phyloP scores from a whole-genome alignment of 2,888 invertebrate genomes.

The Merodon equestris region DNA sequence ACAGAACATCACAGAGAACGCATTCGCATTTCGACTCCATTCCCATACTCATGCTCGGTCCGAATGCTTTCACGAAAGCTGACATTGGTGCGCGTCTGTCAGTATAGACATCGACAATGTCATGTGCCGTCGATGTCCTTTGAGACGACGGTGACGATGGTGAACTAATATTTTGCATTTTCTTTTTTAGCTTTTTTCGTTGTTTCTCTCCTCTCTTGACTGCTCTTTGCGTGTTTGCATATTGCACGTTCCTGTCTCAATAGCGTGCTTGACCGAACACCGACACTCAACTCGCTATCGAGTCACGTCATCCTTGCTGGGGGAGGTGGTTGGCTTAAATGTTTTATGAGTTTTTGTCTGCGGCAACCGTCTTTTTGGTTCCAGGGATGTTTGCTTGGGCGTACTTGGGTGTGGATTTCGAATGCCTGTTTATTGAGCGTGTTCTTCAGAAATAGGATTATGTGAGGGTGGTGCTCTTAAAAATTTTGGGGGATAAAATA shows the following conservation, averaged over 20 bases:
- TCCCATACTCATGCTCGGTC: too few species aligned
- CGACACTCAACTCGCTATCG: background rate
- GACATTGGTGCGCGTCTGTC: conserved; percentile 4
- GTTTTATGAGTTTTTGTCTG: conserved; percentile 41
- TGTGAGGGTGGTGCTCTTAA: too few species aligned
- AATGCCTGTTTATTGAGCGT: too few species aligned
- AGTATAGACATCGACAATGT: conserved; percentile 4
- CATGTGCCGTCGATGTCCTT: background rate
- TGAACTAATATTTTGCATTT: conserved; percentile 29
- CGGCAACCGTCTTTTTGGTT: background rate
- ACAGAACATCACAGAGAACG: conserved; percentile 32
- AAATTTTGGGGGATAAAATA: too few species aligned
- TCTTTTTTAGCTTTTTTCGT: background rate
- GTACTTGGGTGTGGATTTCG: too few species aligned
- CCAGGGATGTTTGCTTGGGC: too few species aligned
- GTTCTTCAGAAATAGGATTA: too few species aligned
- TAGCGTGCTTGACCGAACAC: too few species aligned
- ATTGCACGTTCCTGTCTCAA: conserved; percentile 3
- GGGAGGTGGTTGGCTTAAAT: conserved; percentile 36
- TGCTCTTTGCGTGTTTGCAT: conserved; percentile 27
- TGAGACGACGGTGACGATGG: background rate
- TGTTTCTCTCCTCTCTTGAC: conserved; percentile 2
- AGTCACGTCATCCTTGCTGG: background rate
- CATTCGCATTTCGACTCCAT: conserved; percentile 2
- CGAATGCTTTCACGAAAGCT: conserved; percentile 7